These are phyloP conservation scores for Hybognathus amarus DNA, from an alignment of 2,797 vertebrate genomes.

Conservation along the genomic window DNA sequence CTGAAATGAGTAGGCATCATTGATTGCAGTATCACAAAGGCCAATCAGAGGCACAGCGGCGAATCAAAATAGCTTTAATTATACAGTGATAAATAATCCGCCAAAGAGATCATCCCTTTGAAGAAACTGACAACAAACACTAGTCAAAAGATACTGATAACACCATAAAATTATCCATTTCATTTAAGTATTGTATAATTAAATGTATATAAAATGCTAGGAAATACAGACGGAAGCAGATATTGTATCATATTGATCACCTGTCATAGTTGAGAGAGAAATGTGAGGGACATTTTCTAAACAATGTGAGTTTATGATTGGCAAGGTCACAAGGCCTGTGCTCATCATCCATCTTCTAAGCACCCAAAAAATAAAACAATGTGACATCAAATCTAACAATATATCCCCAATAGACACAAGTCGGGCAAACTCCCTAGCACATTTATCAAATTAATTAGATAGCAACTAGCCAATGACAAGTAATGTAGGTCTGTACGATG, in stretches of 20 bases:
- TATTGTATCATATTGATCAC: not conserved
- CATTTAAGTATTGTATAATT: not conserved
- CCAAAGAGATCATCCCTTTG: constrained; percentile 62
- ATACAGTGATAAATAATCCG: constrained; percentile 63
- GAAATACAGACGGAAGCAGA: no score
- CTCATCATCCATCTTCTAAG: constrained; percentile 42
- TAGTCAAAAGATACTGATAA: not conserved
- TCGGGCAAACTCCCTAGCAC: constrained; percentile 49
- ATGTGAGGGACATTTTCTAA: constrained; percentile 35
- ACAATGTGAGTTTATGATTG: constrained; percentile 17
- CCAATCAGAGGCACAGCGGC: constrained; percentile 64
- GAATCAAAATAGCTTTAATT: constrained; percentile 74
- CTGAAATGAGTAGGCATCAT: constrained; percentile 71
- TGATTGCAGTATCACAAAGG: constrained; percentile 73
- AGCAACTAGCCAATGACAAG: constrained; percentile 65
- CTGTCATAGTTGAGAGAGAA: constrained; percentile 6
- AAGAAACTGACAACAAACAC: constrained; percentile 46
- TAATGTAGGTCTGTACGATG: constrained; percentile 57
- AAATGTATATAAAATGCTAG: not conserved
- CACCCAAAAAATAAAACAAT: constrained; percentile 28
- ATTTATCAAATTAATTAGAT: constrained; percentile 53
- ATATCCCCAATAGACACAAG: constrained; percentile 58
- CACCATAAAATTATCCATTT: not conserved
- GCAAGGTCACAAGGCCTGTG: constrained; percentile 58
- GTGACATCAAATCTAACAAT: constrained; percentile 48